Evolutionary conservation across 2,888 invertebrate species (phyloP).

Genomic region (Macrosiphum euphorbiae): DNA sequence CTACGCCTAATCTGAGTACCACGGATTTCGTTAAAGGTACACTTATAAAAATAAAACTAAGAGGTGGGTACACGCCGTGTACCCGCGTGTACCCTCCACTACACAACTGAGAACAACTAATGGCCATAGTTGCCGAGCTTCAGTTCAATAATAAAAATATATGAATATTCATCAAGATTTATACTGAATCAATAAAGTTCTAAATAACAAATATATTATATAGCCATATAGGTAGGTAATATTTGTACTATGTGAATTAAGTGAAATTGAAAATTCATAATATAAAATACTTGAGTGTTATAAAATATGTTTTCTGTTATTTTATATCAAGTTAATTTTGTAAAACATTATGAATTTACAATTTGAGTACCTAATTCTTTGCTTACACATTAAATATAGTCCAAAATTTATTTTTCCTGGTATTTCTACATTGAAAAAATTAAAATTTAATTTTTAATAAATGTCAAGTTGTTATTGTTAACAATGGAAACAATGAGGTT

Average conservation of each 20-base stretch:
- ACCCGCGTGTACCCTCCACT: too few species aligned
- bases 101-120: too few species aligned
- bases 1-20: too few species aligned
- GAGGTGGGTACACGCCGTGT: too few species aligned
- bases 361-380: not conserved
- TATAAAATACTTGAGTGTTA: not conserved
- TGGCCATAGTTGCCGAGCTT: too few species aligned
- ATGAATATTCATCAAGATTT: not conserved
- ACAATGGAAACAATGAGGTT: constrained; percentile 16
- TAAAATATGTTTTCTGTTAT: not conserved
- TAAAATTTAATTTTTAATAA: not conserved
- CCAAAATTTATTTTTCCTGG: not conserved
- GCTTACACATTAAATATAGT: not conserved
- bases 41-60: too few species aligned
- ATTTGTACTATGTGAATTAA: not conserved
- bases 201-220: not conserved
- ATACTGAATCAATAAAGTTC: not conserved
- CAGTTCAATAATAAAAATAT: not conserved
- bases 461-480: not conserved
- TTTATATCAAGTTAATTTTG: not conserved
- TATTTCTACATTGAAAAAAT: not conserved
- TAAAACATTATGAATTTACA: not conserved
- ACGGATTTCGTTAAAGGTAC: too few species aligned
- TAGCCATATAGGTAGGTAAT: not conserved
- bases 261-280: not conserved